These are phyloP conservation scores for Ageneiosus marmoratus DNA, from an alignment of 2,113 vertebrate species.

Conservation along the genomic window DNA sequence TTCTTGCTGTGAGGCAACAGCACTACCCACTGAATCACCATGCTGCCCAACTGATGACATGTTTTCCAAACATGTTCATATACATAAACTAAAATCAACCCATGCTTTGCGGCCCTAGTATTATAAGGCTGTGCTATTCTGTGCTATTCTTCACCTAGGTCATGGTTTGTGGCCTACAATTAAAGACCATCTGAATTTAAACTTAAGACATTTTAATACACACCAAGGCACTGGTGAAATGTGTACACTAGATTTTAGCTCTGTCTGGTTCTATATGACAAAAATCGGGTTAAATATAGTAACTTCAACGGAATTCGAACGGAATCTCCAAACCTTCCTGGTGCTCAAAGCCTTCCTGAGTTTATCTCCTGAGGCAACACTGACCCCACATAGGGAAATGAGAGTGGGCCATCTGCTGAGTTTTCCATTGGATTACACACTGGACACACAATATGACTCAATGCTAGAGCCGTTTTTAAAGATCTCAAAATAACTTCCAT, in stretches of 20 bases:
- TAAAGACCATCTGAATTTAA: neutral
- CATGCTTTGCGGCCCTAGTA: neutral
- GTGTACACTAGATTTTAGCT: neutral
- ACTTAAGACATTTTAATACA: neutral
- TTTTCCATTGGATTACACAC: constrained; percentile 35
- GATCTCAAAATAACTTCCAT: constrained; percentile 31
- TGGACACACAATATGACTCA: constrained; percentile 15
- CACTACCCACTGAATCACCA: too few relatives aligned
- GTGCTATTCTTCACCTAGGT: neutral
- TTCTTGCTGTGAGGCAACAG: too few relatives aligned
- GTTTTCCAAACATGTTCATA: neutral
- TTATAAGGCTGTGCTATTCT: neutral
- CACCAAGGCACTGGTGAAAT: neutral
- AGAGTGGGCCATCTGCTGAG: constrained; percentile 37
- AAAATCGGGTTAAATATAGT: constrained; percentile 10
- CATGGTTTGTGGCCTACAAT: neutral
- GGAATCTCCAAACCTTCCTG: neutral
- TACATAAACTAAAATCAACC: neutral
- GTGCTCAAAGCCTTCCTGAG: constrained; percentile 18
- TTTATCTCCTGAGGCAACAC: constrained; percentile 4
- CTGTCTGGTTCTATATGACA: neutral
- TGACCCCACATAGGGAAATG: constrained; percentile 23
- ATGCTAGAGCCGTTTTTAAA: neutral
- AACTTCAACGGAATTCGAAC: constrained; percentile 24
- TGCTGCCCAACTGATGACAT: too few relatives aligned